Evolutionary conservation across 1,140 invertebrate species (phyloP), one percentile per base, ranked within the genome.

Genomic region (Reticulitermes speratus): DNA sequence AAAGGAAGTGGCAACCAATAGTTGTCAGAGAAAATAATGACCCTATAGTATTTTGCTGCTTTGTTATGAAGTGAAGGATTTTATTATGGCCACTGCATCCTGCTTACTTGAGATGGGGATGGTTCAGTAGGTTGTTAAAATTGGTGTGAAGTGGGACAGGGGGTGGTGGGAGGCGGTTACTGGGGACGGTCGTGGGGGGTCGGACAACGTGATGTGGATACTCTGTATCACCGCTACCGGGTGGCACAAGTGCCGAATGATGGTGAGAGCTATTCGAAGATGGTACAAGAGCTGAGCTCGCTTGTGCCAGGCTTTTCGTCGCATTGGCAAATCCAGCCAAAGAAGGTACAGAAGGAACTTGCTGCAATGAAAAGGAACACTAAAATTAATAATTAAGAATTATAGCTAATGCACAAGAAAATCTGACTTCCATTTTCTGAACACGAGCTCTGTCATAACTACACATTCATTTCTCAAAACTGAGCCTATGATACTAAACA

Each of bases 111-210:
- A 11, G 65, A 16, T 75, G 65, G n/a, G 9, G 65, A 75, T 75
- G 65, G 14, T 25, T 75, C n/a, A 75, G n/a, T 8, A 75, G 8
- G n/a, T 75, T 75, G 65, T 75, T 75, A 30, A 75, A 75, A 75
- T 75, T 75, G 1, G 65, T 75, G n/a, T 75, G 65, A n/a, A 75
- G 65, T 75, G 65, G 65, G 9, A 75, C 65, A 75, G 65, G 65
- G n/a, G 65, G 65, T 75, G 65, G 65, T 75, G 65, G 65, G n/a
- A 75, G 65, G 65, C 65, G n/a, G 65, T 75, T 75, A 30, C 65
- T 75, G 65, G 25, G 65, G 3, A 75, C 65, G 9, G 65, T 75
- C 0, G 65, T 9, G 0, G 65, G 65, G n/a, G 65, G 65, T n/a
- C 25, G n/a, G 9, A 75, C 65, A 75, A 75, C 65, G 19, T 16